Conservation (phyloP, 1,140 invertebrate species). For the Achroia grisella region DNA sequence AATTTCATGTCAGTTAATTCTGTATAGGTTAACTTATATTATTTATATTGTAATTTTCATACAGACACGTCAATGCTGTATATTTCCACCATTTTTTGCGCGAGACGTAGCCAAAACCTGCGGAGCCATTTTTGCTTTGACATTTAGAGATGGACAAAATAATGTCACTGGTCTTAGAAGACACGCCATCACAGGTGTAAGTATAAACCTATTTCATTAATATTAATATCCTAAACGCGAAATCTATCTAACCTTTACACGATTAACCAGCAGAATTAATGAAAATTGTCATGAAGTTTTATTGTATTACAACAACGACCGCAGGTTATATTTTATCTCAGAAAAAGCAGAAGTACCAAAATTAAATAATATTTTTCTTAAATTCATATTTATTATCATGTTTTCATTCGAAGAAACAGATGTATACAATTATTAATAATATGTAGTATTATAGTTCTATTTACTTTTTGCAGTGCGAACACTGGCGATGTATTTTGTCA, state of each 20-base stretch:
- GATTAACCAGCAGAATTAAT: too few relatives aligned
- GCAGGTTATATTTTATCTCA: too few relatives aligned
- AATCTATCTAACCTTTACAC: too few relatives aligned
- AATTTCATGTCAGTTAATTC: not conserved
- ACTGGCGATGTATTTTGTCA: constrained; percentile 35
- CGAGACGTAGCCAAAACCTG: constrained; percentile 27
- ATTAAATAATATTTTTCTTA: too few relatives aligned
- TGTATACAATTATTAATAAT: too few relatives aligned
- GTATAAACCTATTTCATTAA: not conserved
- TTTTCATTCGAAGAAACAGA: too few relatives aligned
- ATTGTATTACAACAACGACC: too few relatives aligned
- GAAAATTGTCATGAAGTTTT: too few relatives aligned
- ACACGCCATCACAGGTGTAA: constrained; percentile 15
- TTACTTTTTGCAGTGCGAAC: constrained; percentile 26
- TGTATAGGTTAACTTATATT: constrained; percentile 35
- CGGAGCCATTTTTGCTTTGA: constrained; percentile 19
- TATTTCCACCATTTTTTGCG: constrained; percentile 50
- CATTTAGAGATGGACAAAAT: constrained; percentile 10
- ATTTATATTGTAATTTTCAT: constrained; percentile 41
- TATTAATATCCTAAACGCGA: too few relatives aligned
- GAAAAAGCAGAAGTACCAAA: too few relatives aligned
- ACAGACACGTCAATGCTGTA: constrained; percentile 36
- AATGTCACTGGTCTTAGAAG: constrained; percentile 25
- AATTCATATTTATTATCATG: too few relatives aligned
- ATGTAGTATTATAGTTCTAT: not conserved